Evolutionary conservation across 2,888 invertebrate species (phyloP).

Genomic region (Drosophila bunnanda): DNA sequence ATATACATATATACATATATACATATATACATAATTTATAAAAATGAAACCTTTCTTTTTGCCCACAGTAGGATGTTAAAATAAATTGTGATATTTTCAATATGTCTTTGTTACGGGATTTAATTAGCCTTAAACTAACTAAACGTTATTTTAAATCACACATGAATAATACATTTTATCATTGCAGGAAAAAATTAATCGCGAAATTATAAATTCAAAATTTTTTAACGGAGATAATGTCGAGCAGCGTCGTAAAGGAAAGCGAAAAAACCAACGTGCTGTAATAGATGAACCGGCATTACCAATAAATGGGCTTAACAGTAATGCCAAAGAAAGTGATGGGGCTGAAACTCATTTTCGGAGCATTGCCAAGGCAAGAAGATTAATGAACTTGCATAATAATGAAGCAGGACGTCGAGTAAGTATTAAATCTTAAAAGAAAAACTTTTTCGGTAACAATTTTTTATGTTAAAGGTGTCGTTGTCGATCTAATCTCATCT

Average conservation of each 20-base stretch:
- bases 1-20: too few species aligned
- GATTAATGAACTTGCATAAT: slow-evolving; percentile 98
- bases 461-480: not conserved
- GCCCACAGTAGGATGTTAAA: too few species aligned
- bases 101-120: too few species aligned
- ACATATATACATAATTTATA: too few species aligned
- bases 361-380: slow-evolving; percentile 87
- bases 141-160: not conserved
- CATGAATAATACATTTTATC: not conserved
- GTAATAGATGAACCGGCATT: slow-evolving; percentile 65
- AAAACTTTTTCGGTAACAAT: not conserved
- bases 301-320: not conserved
- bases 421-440: slow-evolving; percentile 82
- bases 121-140: too few species aligned
- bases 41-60: too few species aligned
- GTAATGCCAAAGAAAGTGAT: slow-evolving; percentile 10
- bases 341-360: slow-evolving; percentile 67
- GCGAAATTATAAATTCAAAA: slow-evolving; percentile 84
- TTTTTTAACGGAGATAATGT: slow-evolving; percentile 82
- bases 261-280: slow-evolving; percentile 83
- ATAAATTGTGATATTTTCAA: too few species aligned
- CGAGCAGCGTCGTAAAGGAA: slow-evolving; percentile 76
- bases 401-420: slow-evolving; percentile 99
- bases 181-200: slow-evolving; percentile 84
- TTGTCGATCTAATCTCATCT: too few species aligned